phyloP scores from a whole-genome alignment of 2,797 vertebrate species.

The Pristis pectinata region DNA sequence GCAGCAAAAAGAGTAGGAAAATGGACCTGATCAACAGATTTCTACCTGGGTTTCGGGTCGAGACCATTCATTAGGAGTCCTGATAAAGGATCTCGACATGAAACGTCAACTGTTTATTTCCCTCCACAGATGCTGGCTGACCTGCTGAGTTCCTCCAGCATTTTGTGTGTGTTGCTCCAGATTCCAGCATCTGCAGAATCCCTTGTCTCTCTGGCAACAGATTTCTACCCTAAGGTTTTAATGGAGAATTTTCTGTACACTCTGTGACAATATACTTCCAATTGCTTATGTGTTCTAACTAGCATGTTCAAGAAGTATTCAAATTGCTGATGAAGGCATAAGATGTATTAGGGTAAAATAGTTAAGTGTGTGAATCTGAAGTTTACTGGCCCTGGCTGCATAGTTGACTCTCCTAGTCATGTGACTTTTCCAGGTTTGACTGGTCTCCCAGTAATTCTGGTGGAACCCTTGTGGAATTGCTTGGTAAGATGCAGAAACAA shows the following conservation, averaged over 20 bases:
- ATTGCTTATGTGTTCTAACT: not conserved
- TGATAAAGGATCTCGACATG: no score
- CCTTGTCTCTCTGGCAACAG: no score
- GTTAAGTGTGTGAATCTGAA: not conserved
- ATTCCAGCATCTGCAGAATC: no score
- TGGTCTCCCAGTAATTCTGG: not conserved
- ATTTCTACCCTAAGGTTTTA: not conserved
- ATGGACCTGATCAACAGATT: not conserved
- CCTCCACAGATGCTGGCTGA: no score
- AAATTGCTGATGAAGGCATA: not conserved
- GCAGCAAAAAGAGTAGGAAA: not conserved
- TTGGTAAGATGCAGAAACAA: not conserved
- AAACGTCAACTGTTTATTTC: no score
- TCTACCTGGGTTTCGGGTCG: no score
- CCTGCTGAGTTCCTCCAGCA: no score
- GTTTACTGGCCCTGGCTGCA: not conserved
- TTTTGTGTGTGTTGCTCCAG: no score
- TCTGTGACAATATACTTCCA: not conserved
- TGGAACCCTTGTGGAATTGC: not conserved
- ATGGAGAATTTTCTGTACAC: not conserved
- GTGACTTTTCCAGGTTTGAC: not conserved
- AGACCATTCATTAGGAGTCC: no score
- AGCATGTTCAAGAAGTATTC: not conserved
- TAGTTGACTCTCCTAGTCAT: not conserved
- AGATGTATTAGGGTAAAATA: not conserved